Base-by-base conservation (phyloP, 2,113 vertebrate genomes). In the Macquaria australasica region DNA sequence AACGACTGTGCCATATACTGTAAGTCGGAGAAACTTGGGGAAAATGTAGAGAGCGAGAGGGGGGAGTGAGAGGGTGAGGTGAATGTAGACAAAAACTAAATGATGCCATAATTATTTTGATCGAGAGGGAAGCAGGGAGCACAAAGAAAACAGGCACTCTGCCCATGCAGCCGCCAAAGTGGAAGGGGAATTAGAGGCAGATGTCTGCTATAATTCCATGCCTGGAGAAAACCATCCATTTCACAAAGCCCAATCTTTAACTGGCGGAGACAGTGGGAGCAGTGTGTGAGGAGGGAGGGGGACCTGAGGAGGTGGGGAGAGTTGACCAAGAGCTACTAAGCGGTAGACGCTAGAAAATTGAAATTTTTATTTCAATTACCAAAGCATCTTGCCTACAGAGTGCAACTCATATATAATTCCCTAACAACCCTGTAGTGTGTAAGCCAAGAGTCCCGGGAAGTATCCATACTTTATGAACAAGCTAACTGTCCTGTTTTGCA, bases 41-140 rank as follows among this genome's bases (percentile, higher is more conserved):
- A 16, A 56, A 63, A 71, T 20, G 12, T 73, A 56, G 66, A 53
- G 31, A 59, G 78, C 10, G 66, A 53, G 43, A 66, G 51, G 48
- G 6, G 50, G 21, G 3, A 69, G 20, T 31, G 55, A 10, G 58
- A 69, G 81, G 51, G 71, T 18, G 34, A 86, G 79, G 73, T 84
- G 75, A 87, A 86, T 74, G 76, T 87, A 90, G 89, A 86, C 84
- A 87, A 87, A 86, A 88, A 56, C 25, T 2, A 85, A 91, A 90
- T 90, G 73, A 92, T 73, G 83, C 86, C 82, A 67, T 93, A 85
- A 90, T 94, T 91, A 90, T 92, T 90, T 88, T 89, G 85, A 93
- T 88, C 1, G 73, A 90, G 89, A 71, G 66, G 80, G 71, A 79
- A 81, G 70, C 23, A 1, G 84, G 80, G 84, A 79, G 79, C 83